Evolutionary conservation across 2,797 vertebrate genomes (phyloP), one percentile per base, ranked within the genome.

Genomic region (Tiaroga cobitis): DNA sequence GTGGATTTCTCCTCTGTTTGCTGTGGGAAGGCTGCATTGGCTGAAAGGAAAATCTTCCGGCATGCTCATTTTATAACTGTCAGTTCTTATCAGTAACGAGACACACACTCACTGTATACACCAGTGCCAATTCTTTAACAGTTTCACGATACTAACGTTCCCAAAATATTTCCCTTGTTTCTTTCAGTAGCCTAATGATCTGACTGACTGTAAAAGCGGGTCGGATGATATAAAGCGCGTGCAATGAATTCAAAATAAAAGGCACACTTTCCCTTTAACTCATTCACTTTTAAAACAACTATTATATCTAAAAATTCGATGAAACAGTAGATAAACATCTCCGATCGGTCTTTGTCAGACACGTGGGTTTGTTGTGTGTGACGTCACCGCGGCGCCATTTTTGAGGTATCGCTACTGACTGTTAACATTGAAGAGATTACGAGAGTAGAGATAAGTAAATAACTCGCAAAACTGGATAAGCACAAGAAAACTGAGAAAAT

Each of bases 21-120:
- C 67, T 32, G 18, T 16, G 34, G 43, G 49, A 24, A 39, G 63
- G 34, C 49, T 56, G 61, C 18, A 77, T 68, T 68, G 63, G 73
- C n/a, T 78, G 74, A 76, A 84, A 69, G 59, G 15, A 77, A 56
- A 68, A 24, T 77, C 82, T 67, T 51, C 49, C 29, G 70, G 19
- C 54, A 72, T 65, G 56, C 51, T 77, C 63, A 69, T 18, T 85
- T 85, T 79, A 85, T 49, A 85, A 70, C 75, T 70, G 83, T 84
- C 76, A 21, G 16, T n/a, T 72, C 76, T 80, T 79, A 84, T 84
- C 75, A 61, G 75, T 21, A 6, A 72, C 21, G 73, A 76, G 63
- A 46, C 49, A 79, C 82, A 77, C 74, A 77, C 61, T n/a, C 43
- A 75, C 11, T 73, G 46, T 69, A 46, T n/a, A 37, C 19, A 29